Conservation (phyloP, 1,140 invertebrate species). For the Zaprionus ghesquierei region DNA sequence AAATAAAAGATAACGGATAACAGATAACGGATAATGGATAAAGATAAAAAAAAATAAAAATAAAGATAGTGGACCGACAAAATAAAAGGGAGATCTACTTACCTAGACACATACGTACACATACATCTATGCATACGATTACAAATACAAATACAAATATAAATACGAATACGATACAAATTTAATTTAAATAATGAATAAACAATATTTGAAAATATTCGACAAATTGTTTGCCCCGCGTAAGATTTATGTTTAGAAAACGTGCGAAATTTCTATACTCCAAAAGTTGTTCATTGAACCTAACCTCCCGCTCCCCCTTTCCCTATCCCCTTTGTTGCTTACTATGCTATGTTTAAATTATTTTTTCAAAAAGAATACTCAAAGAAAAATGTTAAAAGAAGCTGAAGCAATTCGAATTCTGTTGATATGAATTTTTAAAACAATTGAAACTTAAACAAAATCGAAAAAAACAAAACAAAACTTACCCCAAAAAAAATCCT, state of each 20-base stretch:
- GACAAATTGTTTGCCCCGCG: conserved; percentile 56
- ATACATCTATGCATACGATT: conserved; percentile 52
- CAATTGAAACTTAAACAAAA: conserved; percentile 57
- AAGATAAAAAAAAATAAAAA: conserved; percentile 1
- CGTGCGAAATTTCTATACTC: conserved; percentile 26
- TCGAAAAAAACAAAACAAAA: conserved; percentile 30
- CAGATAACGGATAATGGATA: neutral
- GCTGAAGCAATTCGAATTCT: conserved; percentile 59
- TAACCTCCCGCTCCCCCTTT: conserved; percentile 1
- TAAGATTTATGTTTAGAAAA: conserved; percentile 69
- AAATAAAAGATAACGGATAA: conserved; percentile 38
- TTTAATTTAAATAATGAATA: conserved; percentile 11
- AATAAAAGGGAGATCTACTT: conserved; percentile 46
- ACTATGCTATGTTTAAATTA: conserved; percentile 73
- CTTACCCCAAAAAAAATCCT: conserved; percentile 9
- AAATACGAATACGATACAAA: conserved; percentile 18
- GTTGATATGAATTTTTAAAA: conserved; percentile 80
- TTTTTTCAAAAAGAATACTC: conserved; percentile 58
- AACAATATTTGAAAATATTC: conserved; percentile 4
- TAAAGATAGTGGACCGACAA: conserved; percentile 43
- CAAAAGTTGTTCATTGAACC: conserved; percentile 28
- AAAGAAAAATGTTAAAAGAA: conserved; percentile 36
- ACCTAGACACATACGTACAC: conserved; percentile 46
- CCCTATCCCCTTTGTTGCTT: conserved; percentile 62
- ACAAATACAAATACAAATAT: conserved; percentile 36